Evolutionary conservation across 2,113 vertebrate genomes (phyloP).

Genomic region (Murina feae): DNA sequence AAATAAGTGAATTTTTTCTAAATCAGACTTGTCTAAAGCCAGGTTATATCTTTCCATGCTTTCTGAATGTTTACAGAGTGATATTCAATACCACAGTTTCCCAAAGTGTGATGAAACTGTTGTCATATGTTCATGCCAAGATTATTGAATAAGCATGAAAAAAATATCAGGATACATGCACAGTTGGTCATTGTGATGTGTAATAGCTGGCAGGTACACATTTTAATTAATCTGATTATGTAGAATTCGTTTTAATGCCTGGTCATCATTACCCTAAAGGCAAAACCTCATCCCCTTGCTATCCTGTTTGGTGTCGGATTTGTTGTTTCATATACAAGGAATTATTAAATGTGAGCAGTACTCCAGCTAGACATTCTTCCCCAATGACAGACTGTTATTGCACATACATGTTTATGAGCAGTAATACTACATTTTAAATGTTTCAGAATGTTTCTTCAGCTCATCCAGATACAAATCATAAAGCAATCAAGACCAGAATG

Average conservation of each 20-base stretch:
- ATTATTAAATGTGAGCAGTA: slow-evolving; percentile 22
- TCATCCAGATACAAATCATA: slow-evolving; percentile 26
- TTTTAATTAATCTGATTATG: not conserved
- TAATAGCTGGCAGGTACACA: not conserved
- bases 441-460: not conserved
- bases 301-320: not conserved
- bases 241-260: not conserved
- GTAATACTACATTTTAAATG: slow-evolving; percentile 31
- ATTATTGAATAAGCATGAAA: slow-evolving; percentile 11
- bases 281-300: not conserved
- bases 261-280: not conserved
- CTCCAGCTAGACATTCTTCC: slow-evolving; percentile 53
- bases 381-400: slow-evolving; percentile 46
- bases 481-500: not conserved
- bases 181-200: not conserved
- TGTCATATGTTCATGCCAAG: slow-evolving; percentile 3
- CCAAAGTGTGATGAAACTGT: slow-evolving; percentile 39
- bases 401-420: slow-evolving; percentile 30
- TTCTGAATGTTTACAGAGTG: not conserved
- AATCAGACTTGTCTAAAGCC: not conserved
- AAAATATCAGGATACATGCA: not conserved
- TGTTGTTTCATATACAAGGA: slow-evolving; percentile 26
- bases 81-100: not conserved
- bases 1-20: slow-evolving; percentile 17
- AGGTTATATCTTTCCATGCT: not conserved